phyloP scores from a whole-genome alignment of 1,140 invertebrate species.

The Pogonomyrmex californicus region DNA sequence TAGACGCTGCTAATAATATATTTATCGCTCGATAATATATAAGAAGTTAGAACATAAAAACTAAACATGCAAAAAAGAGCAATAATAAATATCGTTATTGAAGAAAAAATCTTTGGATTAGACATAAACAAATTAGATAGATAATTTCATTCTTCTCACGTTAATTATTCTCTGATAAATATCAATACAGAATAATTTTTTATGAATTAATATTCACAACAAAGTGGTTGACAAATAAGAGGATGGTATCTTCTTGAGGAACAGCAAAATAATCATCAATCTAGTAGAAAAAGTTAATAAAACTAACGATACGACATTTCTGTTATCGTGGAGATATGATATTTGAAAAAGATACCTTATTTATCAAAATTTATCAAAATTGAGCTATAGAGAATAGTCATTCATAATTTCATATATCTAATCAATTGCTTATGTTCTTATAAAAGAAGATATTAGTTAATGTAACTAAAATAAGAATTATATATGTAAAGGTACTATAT shows the following conservation, averaged over 20 bases:
- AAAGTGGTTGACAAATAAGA: neutral
- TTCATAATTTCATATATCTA: neutral
- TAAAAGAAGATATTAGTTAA: neutral
- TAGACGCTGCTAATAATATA: constrained; percentile 1
- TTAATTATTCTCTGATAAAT: neutral
- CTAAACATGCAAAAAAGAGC: no score
- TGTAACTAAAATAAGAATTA: neutral
- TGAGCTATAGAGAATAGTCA: neutral
- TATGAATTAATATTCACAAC: neutral
- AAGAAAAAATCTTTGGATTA: neutral
- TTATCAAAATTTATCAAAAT: neutral
- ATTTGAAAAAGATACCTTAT: neutral
- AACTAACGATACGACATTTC: neutral
- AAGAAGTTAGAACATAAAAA: neutral
- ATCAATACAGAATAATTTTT: no score
- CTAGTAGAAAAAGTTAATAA: neutral
- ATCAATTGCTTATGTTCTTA: neutral
- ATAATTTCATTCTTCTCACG: neutral
- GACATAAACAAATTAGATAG: neutral
- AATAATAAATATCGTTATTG: neutral
- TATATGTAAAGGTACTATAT: neutral
- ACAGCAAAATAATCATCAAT: neutral
- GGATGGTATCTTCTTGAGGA: neutral
- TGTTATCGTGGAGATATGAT: neutral
- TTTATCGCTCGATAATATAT: constrained; percentile 2